Evolutionary conservation across 2,888 invertebrate species (phyloP), one percentile per base, ranked within the genome.

Genomic region (Cantharis nigra): DNA sequence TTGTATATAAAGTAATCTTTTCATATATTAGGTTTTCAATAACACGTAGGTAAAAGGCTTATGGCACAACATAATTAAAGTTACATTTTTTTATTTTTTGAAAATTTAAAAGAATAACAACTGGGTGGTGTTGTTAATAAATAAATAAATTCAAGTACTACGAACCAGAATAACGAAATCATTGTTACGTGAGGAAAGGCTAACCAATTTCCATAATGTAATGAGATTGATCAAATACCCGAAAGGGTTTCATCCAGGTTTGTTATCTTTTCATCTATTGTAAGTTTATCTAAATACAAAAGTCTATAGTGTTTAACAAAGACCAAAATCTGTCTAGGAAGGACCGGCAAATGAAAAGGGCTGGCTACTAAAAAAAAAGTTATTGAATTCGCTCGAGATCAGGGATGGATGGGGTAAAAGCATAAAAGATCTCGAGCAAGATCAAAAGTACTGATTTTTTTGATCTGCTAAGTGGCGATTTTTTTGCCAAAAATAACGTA

Each of bases 191-290:
- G 71, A 63, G 18, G 49, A 82, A 81, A 81, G 82, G 81, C 77
- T 82, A 83, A 80, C 81, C 79, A 83, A 86, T 86, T 86, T 85
- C 82, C 86, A 86, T 86, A 86, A 85, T 86, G 86, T 86, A 86
- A 86, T 85, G 85, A 85, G 85, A 83, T 85, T 85, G 85, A 83
- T 84, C 82, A 83, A 80, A 82, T 80, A 84, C 79, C 84, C 84
- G 83, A 85, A 85, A 85, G 84, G 85, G 85, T 85, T 85, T 84
- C 30, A 73, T 76, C 80, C 72, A 63, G 82, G 82, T 83, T 85
- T 85, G 85, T 85, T 83, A 83, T 80, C 82, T 81, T 83, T 83
- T 79, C 76, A 80, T 83, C 82, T 81, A 79, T 82, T 84, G 82
- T 80, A 71, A 80, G 81, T 81, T 78, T 82, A 82, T 81, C 82